Percentiles rank a stretch among this genome's conserved stretches.
Conservation (phyloP, 2,113 vertebrate species). For the Ceyx cyanopectus region DNA sequence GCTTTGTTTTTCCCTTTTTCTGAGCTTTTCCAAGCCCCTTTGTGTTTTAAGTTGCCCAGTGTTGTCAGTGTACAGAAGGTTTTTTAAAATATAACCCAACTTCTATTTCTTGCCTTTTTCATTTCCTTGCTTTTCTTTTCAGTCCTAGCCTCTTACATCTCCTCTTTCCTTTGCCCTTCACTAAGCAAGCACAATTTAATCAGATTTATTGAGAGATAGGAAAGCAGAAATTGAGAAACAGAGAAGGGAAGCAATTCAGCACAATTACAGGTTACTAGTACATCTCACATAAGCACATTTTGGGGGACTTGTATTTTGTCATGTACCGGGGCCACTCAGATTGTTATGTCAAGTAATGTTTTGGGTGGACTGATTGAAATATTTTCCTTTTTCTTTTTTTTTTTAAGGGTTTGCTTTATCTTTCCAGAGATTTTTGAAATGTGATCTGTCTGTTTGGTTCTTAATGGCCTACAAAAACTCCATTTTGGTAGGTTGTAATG, state of each 20-base stretch:
- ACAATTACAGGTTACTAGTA: background rate
- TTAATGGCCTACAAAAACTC: background rate
- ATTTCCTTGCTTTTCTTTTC: conserved; percentile 41
- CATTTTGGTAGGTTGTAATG: background rate
- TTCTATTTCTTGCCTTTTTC: conserved; percentile 20
- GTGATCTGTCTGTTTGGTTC: background rate
- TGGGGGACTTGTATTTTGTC: background rate
- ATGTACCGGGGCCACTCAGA: background rate
- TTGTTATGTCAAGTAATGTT: background rate
- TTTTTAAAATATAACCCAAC: background rate
- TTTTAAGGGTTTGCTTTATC: background rate
- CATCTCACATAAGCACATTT: background rate
- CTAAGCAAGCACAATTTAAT: conserved; percentile 66
- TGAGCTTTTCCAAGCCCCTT: background rate
- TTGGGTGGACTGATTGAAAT: background rate
- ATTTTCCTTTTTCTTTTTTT: background rate
- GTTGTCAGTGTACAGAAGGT: background rate
- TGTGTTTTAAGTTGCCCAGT: background rate
- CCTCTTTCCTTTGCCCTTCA: conserved; percentile 50
- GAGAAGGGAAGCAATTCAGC: conserved; percentile 27
- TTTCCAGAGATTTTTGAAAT: background rate
- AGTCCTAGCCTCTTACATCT: background rate
- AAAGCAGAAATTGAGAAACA: conserved; percentile 39
- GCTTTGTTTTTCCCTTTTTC: background rate
- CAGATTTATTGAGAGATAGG: conserved; percentile 47